phyloP scores from a whole-genome alignment of 1,140 invertebrate species.

The Zaprionus ornatus region DNA sequence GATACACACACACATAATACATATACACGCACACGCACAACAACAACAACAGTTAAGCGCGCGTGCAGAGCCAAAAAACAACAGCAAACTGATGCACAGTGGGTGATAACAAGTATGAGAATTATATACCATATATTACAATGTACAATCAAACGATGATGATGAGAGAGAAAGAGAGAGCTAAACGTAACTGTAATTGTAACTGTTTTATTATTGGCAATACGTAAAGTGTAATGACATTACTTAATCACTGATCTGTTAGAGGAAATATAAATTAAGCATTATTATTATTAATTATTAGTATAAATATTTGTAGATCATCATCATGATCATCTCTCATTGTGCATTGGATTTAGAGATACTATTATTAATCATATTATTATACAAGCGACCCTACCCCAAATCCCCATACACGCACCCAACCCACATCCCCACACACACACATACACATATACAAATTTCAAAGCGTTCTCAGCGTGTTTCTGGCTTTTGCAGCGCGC shows the following conservation, averaged over 20 bases:
- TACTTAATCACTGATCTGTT: conserved; percentile 46
- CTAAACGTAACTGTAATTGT: conserved; percentile 34
- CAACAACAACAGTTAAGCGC: background rate
- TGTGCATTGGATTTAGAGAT: conserved; percentile 48
- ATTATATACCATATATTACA: background rate
- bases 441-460: conserved; percentile 42
- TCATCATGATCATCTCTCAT: conserved; percentile 17
- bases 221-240: conserved; percentile 59
- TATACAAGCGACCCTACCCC: background rate
- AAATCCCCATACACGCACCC: background rate
- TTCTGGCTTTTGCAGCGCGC: conserved; percentile 60
- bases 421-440: background rate
- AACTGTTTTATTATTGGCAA: conserved; percentile 62
- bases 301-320: too few relatives aligned
- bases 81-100: conserved; percentile 8
- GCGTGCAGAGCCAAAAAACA: conserved; percentile 21
- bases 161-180: background rate
- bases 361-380: conserved; percentile 10
- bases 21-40: background rate
- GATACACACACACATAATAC: background rate
- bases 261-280: conserved; percentile 63
- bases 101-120: conserved; percentile 30
- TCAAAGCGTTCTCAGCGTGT: conserved; percentile 77
- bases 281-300: conserved; percentile 29
- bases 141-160: background rate